A percentile compares a stretch with the other conserved stretches of the same genome.
Evolutionary conservation across 2,797 vertebrate genomes (phyloP).

Genomic region (Florisuga fusca): DNA sequence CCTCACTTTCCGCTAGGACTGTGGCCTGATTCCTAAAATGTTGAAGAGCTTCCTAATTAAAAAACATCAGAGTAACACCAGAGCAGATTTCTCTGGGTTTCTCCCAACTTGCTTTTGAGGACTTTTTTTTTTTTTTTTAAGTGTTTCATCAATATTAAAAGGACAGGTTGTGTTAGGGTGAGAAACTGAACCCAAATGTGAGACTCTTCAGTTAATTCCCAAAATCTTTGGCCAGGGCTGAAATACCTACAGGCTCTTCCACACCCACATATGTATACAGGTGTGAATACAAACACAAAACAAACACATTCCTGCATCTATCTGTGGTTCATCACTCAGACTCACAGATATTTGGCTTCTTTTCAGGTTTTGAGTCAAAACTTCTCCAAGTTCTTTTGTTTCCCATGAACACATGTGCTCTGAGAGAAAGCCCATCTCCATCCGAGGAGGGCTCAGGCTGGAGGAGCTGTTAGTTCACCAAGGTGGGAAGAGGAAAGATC

Average conservation of each 20-base stretch:
- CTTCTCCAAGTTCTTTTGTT: background rate
- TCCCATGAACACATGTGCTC: background rate
- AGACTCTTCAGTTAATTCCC: background rate
- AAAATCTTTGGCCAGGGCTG: background rate
- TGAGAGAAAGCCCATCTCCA: accelerated
- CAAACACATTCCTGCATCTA: background rate
- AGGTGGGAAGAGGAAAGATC: background rate
- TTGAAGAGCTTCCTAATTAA: background rate
- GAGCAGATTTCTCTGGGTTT: background rate
- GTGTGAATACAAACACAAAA: background rate
- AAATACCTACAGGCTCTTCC: background rate
- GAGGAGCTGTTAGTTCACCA: background rate
- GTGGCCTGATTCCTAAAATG: background rate
- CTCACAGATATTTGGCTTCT: background rate
- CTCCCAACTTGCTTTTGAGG: background rate
- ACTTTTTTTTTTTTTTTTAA: background rate
- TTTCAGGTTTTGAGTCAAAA: background rate
- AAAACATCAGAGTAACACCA: background rate
- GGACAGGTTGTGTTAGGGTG: background rate
- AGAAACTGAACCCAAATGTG: background rate
- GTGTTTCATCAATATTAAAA: background rate
- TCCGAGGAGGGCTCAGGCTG: background rate
- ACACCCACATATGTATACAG: accelerated
- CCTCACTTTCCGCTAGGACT: background rate
- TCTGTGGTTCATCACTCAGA: background rate